Base-by-base conservation (phyloP, 2,888 invertebrate genomes). In the Melinaea menophilus region DNA sequence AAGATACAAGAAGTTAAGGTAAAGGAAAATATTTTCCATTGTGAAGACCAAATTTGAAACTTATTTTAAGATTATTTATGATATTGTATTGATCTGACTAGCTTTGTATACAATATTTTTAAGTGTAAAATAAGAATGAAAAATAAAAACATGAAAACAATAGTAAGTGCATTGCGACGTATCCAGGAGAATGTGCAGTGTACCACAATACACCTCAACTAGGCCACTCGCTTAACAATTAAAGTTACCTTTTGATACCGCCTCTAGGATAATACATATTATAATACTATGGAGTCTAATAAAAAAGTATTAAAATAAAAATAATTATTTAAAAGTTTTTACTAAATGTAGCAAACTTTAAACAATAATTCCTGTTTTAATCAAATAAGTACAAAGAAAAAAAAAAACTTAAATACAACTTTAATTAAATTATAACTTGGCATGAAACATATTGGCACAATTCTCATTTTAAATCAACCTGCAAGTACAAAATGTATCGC, bases 401-500 rank as follows among this genome's bases (percentile, higher is more conserved):
- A 0, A 5, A 3, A 41, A 41, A 11, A 9, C 41, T 9, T 41
- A 5, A 2, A 9, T 5, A 41, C 9, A 41, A 51, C 9, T 9
- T 31, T 9, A 22, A 3, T 51, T 22, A 4, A 22, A 51, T 51
- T 31, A 22, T 11, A 51, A 51, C 22, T 51, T 51, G 2, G 22
- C 31, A 31, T 41, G 3, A 11, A 51, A 51, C 31, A 9, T 9
- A 51, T 51, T 31, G 31, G 51, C 22, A 31, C 9, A 31, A 51
- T 51, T 51, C 51, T 31, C 31, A 51, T 51, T 51, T 51, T 31
- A 51, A 62, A 51, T 59, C 62, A 59, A 59, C 62, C 57, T 48
- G 54, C 55, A 57, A 56, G 56, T 56, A 63, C 62, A 59, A 59
- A 62, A 65, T 62, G 59, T 62, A 65, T 46, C 59, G 57, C 31